Base-by-base conservation (phyloP, 1,140 invertebrate genomes). In the Pseudomyrmex pallidus region DNA sequence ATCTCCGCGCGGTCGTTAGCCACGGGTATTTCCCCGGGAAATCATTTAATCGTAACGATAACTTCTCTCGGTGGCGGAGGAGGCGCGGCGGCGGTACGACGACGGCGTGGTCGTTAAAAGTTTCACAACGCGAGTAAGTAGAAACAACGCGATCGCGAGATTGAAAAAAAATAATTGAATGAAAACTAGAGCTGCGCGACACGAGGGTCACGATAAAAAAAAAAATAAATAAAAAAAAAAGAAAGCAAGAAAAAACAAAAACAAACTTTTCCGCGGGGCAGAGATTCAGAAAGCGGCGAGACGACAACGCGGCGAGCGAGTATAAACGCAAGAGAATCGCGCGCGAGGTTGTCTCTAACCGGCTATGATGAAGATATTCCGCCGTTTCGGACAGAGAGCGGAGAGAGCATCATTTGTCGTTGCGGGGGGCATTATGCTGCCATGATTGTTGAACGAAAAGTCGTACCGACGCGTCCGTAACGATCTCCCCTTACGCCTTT, bases 381-480 rank as follows among this genome's bases (percentile, higher is more conserved):
- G 25, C 62, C 62, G 9, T 25, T 82, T 68, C 13, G 70, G 70
- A 74, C 74, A 57, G 35, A 35, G 35, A 35, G 35, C 66, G 74
- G 68, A 46, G 20, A 70, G 82, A 84, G 68, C 17, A 48, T 74
- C 54, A 52, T 82, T 78, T 74, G 35, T 52, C 13, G 78, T 82
- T 59, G 70, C 17, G 57, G 15, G 2, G 2, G 68, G 20, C 64
- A 63, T 74, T 82, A 63, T 63, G 15, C 1, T 25, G 10, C 25
- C 56, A 68, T 85, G 59, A 82, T 88, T 87, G 74, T 82, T 73
- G 86, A 46, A 62, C 48, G 52, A 82, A 87, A 85, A 88, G 82
- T 87, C 85, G 82, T 87, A 85, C 82, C 82, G 68, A 61, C 82
- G 85, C 64, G 63, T 87, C 82, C 70, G 83, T 87, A 85, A 87